Conservation (phyloP, 2,888 invertebrate genomes). For the Drosophila dives region DNA sequence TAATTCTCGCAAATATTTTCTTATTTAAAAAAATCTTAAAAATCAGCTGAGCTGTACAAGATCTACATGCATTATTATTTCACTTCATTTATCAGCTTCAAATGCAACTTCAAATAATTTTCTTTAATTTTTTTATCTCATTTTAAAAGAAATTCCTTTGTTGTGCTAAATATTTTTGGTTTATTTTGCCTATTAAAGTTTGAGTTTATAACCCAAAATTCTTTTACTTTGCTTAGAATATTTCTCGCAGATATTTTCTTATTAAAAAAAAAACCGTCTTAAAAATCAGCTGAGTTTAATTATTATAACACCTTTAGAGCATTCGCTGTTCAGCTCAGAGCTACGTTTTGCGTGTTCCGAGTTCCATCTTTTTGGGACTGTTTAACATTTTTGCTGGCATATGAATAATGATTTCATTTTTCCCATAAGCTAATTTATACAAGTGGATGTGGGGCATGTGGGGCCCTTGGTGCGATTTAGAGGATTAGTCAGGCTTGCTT, state of each 20-base stretch:
- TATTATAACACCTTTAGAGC: constrained; percentile 51
- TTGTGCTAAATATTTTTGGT: background rate
- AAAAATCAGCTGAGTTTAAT: constrained; percentile 42
- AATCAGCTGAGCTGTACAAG: constrained; percentile 28
- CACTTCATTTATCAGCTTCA: no score
- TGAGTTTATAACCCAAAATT: background rate
- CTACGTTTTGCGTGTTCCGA: constrained; percentile 17
- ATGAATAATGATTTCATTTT: constrained; percentile 83
- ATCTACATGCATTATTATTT: background rate
- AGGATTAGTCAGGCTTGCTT: constrained; percentile 83
- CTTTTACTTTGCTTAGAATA: background rate
- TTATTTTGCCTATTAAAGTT: background rate
- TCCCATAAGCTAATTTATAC: constrained; percentile 82
- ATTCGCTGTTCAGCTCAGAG: constrained; percentile 15
- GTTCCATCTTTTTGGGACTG: constrained; percentile 43
- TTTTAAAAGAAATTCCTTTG: background rate
- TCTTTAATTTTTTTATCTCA: background rate
- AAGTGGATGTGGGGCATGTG: constrained; percentile 64
- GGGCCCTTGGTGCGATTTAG: constrained; percentile 77
- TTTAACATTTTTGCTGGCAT: constrained; percentile 74
- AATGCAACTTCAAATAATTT: background rate
- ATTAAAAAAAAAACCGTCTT: constrained; percentile 4
- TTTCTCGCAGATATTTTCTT: background rate
- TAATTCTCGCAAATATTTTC: background rate
- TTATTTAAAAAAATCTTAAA: constrained; percentile 8